Conservation (phyloP, 2,113 vertebrate species). For the Oryzias javanicus region DNA sequence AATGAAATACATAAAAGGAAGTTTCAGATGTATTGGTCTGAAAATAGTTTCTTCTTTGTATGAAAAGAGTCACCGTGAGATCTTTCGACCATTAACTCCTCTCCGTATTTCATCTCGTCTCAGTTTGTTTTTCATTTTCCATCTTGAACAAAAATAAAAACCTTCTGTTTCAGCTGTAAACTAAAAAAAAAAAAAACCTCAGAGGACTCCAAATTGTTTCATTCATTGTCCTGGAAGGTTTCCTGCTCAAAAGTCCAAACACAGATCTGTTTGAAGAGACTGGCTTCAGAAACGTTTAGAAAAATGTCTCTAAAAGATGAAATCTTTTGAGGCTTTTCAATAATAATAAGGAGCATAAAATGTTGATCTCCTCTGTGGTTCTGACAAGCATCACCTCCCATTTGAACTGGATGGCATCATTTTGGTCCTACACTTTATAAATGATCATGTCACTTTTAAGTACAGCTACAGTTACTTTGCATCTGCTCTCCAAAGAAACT, state of each 20-base stretch:
- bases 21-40: constrained; percentile 1
- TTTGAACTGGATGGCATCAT: too few relatives aligned
- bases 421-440: too few relatives aligned
- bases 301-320: background rate
- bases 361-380: too few relatives aligned
- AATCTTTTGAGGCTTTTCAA: too few relatives aligned
- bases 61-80: constrained; percentile 67
- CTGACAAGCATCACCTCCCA: too few relatives aligned
- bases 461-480: too few relatives aligned
- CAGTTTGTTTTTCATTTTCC: background rate
- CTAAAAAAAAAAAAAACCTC: background rate
- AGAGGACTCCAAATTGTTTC: too few relatives aligned
- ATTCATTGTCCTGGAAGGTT: constrained; percentile 10
- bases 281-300: constrained; percentile 5
- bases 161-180: background rate
- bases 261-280: constrained; percentile 33
- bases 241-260: constrained; percentile 36
- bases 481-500: too few relatives aligned
- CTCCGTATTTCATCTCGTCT: background rate
- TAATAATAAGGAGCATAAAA: too few relatives aligned
- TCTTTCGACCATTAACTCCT: constrained; percentile 14
- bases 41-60: constrained; percentile 60
- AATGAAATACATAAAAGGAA: too few relatives aligned
- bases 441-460: too few relatives aligned
- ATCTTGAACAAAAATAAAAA: background rate